Conservation (phyloP, 2,113 vertebrate species). For the Planiliza haematocheilus region DNA sequence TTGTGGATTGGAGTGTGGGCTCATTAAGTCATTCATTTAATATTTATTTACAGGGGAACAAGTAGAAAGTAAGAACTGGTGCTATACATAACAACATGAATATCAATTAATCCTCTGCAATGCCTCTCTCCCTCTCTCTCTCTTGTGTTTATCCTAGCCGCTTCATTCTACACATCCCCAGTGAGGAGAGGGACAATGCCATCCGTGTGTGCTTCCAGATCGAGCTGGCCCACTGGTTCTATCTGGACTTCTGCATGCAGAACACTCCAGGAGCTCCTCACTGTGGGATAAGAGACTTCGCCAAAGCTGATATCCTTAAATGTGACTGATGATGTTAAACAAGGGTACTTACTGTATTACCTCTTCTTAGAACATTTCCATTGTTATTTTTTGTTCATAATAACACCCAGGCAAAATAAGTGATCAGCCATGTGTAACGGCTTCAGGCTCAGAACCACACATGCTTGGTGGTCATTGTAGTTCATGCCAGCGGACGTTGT, state of each 20-base stretch:
- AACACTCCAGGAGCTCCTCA: slow-evolving; percentile 97
- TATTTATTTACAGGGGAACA: no score
- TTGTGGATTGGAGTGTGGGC: no score
- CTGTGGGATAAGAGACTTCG: slow-evolving; percentile 99
- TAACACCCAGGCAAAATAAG: background rate
- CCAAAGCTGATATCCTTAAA: slow-evolving; percentile 98
- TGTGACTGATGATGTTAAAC: background rate
- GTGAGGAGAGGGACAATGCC: slow-evolving; percentile 98
- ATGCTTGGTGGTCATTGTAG: background rate
- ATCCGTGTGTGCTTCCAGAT: slow-evolving; percentile 99
- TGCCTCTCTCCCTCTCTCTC: background rate
- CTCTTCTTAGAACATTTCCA: no score
- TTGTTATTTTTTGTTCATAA: background rate
- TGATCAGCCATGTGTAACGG: background rate
- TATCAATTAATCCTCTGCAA: background rate
- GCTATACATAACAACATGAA: background rate
- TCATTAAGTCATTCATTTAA: no score
- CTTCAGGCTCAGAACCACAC: background rate
- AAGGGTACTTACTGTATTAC: background rate
- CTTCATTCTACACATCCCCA: slow-evolving; percentile 99
- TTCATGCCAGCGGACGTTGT: background rate
- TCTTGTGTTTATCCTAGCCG: slow-evolving; percentile 83
- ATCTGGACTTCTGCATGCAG: slow-evolving; percentile 98
- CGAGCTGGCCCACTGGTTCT: slow-evolving; percentile 99
- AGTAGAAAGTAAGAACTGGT: background rate